Conservation (phyloP, 2,888 invertebrate species). For the Xiphydria camelus region DNA sequence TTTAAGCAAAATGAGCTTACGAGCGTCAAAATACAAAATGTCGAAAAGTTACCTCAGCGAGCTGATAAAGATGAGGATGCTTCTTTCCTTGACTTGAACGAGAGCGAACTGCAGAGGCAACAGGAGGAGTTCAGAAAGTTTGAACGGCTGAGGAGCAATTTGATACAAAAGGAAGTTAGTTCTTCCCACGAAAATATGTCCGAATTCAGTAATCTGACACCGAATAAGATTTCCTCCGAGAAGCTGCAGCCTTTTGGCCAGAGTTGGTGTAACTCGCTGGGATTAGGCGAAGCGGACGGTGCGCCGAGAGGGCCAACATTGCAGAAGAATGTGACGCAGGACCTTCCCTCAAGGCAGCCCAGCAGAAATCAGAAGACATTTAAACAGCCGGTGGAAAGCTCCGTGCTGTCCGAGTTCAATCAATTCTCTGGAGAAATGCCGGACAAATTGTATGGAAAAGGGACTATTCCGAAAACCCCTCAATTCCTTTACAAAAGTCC, state of each 20-base stretch:
- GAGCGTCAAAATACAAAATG: neutral
- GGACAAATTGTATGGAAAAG: conserved; percentile 8
- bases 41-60: conserved; percentile 1
- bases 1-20: neutral
- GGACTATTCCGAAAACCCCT: conserved; percentile 10
- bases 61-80: conserved; percentile 2
- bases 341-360: neutral
- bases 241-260: conserved; percentile 12
- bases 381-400: conserved; percentile 5
- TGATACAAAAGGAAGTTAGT: conserved; percentile 14
- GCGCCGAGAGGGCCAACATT: neutral
- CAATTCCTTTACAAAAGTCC: neutral
- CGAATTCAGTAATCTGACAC: conserved; percentile 18
- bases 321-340: neutral
- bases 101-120: conserved; percentile 23
- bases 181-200: conserved; percentile 27
- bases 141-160: conserved; percentile 23
- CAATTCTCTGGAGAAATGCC: conserved; percentile 7
- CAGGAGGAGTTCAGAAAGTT: conserved; percentile 25
- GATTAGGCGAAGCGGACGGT: neutral
- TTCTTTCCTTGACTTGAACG: conserved; percentile 14
- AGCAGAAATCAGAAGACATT: conserved; percentile 1
- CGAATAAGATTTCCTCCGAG: neutral
- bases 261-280: neutral
- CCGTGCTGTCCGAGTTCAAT: conserved; percentile 3